Percentiles rank a stretch among this genome's conserved stretches.
phyloP scores from a whole-genome alignment of 2,888 invertebrate species.

The Drosophila peninsularis region DNA sequence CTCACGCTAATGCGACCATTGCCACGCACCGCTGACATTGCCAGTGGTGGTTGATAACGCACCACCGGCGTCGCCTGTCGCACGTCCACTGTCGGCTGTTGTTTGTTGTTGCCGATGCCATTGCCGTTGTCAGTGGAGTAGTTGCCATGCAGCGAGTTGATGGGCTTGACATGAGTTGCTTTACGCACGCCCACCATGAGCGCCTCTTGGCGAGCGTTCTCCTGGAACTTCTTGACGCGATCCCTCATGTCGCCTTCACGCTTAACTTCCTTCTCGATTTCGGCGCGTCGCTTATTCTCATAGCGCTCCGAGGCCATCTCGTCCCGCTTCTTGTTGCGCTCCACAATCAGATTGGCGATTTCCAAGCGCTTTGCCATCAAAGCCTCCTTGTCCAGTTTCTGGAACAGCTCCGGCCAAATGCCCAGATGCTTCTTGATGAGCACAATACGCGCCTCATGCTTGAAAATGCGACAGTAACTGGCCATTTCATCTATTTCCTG shows the following conservation, averaged over 20 bases:
- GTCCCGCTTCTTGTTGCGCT: slow-evolving; percentile 82
- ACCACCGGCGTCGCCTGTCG: slow-evolving; percentile 70
- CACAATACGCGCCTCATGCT: slow-evolving; percentile 82
- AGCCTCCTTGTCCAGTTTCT: slow-evolving; percentile 79
- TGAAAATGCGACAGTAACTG: slow-evolving; percentile 83
- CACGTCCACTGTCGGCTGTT: slow-evolving; percentile 33
- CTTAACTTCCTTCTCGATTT: slow-evolving; percentile 81
- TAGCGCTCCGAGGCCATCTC: slow-evolving; percentile 78
- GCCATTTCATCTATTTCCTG: slow-evolving; percentile 83
- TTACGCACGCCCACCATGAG: slow-evolving; percentile 78
- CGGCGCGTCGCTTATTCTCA: slow-evolving; percentile 80
- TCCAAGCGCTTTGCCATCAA: slow-evolving; percentile 81
- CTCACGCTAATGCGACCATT: slow-evolving; percentile 79
- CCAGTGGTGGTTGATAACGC: slow-evolving; percentile 56
- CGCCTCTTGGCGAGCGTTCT: slow-evolving; percentile 76
- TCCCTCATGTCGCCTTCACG: slow-evolving; percentile 82
- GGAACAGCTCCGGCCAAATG: slow-evolving; percentile 83
- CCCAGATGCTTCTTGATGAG: slow-evolving; percentile 81
- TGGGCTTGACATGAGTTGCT: slow-evolving; percentile 66
- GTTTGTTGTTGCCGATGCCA: slow-evolving; percentile 9
- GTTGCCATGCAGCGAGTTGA: slow-evolving; percentile 22
- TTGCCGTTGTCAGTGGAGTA: slow-evolving; percentile 18
- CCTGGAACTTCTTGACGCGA: slow-evolving; percentile 80
- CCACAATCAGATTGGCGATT: slow-evolving; percentile 79
- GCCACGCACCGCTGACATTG: slow-evolving; percentile 73